Conservation (phyloP, 2,888 invertebrate genomes). For the Phymatocera aterrima region DNA sequence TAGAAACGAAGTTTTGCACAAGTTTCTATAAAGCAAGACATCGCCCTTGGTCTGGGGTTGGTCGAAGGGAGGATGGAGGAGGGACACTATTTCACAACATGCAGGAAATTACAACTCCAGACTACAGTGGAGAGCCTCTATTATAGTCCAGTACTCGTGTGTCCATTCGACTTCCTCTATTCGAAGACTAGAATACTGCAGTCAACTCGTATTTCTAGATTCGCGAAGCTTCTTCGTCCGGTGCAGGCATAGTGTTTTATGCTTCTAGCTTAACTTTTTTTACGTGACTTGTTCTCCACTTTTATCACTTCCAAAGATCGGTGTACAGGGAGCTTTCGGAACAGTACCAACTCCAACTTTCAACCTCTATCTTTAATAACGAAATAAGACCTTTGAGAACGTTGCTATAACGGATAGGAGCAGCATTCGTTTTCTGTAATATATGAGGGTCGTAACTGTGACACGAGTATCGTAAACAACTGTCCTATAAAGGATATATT, state of each 20-base stretch:
- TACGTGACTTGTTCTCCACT: not conserved
- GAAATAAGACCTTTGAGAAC: not conserved
- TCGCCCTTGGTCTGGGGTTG: not conserved
- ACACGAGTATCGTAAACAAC: slow-evolving; percentile 4
- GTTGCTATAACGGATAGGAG: not conserved
- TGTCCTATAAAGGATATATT: slow-evolving; percentile 8
- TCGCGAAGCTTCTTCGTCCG: not conserved
- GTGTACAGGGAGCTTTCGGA: not conserved
- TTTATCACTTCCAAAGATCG: not conserved
- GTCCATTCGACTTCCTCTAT: not conserved
- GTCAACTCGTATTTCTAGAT: not conserved
- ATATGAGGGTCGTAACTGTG: not conserved
- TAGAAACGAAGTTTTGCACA: not conserved
- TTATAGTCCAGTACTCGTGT: not conserved
- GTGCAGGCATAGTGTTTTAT: not conserved
- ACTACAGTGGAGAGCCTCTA: not conserved
- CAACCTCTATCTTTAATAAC: slow-evolving; percentile 14
- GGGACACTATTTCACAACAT: slow-evolving; percentile 5
- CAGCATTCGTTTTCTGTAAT: not conserved
- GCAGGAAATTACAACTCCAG: slow-evolving; percentile 34
- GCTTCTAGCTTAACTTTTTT: not conserved
- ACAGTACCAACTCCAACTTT: not conserved
- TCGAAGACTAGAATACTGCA: no score
- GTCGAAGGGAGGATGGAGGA: not conserved
- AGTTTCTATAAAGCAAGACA: slow-evolving; percentile 1